Base-by-base conservation (phyloP, 1,140 invertebrate genomes). In the Papilio polyxenes region DNA sequence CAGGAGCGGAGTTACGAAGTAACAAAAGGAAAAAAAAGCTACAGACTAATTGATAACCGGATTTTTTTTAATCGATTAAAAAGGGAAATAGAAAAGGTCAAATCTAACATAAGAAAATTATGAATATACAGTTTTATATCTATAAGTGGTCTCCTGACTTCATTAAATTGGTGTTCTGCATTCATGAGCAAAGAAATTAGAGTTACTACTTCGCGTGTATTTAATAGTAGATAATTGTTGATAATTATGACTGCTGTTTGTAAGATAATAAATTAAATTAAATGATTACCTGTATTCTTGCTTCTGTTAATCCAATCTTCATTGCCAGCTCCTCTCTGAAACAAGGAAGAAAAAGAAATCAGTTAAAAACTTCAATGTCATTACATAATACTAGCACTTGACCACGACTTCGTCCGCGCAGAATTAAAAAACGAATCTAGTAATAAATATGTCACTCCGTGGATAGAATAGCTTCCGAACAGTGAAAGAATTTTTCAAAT, bases 261-360 rank as follows among this genome's bases (percentile, higher is more conserved):
- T 80, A 49, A 17, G 31, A 59, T 23, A 40, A 83, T 74, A 62
- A 72, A 84, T 76, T 83, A 23, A 59, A 76, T 65, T 53, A 74
- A 23, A 74, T 87, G 83, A 83, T 85, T 92, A 99, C 99, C 97
- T 99, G 99, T 93, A 99, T 99, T 91, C 99, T 95, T 37, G 99
- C 99, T 96, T 99, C 99, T 49, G 98, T 99, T 84, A 99, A 95
- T 89, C 98, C 98, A 89, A 99, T 98, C 94, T 99, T 98, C 97
- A 99, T 98, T 31, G 99, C 99, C 76, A 99, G 95, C 94, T 99
- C 99, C 94, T 99, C 99, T 91, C 99, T 98, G 96, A 83, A 97
- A 97, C 90, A 95, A 93, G 86, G 85, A 82, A 75, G 59, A 81
- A 59, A 59, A 20, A 59, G 1, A 44, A 44, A 7, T 44, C 40